phyloP scores from a whole-genome alignment of 2,113 vertebrate genomes.

The Rallus limicola region DNA sequence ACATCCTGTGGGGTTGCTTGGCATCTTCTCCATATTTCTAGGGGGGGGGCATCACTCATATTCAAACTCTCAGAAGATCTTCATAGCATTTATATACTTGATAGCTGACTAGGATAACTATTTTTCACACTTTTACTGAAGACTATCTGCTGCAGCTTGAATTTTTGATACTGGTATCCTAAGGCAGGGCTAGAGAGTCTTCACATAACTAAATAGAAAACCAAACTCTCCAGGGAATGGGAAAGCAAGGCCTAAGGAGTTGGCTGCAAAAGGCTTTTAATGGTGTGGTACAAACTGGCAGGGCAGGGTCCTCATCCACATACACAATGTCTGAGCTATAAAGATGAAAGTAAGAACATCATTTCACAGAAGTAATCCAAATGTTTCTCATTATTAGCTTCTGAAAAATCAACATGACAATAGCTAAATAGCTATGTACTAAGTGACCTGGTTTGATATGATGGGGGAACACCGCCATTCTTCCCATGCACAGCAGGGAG shows the following conservation, averaged over 20 bases:
- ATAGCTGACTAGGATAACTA: background rate
- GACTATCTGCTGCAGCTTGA: background rate
- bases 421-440: background rate
- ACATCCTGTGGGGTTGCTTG: background rate
- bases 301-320: background rate
- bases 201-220: background rate
- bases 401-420: background rate
- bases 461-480: background rate
- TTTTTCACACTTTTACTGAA: background rate
- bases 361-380: background rate
- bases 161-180: background rate
- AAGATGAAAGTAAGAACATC: rapidly evolving
- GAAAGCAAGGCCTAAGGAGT: background rate
- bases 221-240: background rate
- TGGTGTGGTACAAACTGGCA: rapidly evolving
- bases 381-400: background rate
- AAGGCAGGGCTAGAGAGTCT: background rate
- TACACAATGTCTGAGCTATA: background rate
- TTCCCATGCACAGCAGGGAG: rapidly evolving
- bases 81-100: background rate
- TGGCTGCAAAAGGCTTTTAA: background rate
- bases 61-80: background rate
- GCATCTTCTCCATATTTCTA: background rate
- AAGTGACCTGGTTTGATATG: background rate
- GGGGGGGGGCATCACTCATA: background rate